Base-by-base conservation (phyloP, 1,140 invertebrate genomes). In the Drosophila ironensis region DNA sequence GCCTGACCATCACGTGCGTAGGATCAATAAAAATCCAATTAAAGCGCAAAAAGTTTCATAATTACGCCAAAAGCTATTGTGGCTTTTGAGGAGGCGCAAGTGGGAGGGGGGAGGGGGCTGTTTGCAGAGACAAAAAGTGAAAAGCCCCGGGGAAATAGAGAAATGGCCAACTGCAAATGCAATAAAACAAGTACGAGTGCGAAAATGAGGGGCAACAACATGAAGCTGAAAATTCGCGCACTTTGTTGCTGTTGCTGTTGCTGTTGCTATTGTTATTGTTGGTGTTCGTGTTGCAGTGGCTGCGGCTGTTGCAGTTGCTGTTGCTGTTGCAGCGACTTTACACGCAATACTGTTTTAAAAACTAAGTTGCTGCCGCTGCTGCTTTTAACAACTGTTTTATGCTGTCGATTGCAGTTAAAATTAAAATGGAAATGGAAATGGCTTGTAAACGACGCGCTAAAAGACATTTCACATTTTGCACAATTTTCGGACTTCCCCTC, bases 21-120 rank as follows among this genome's bases (percentile, higher is more conserved):
- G 74, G 82, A 86, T 84, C 80, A 84, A 84, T 84, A 84, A 84
- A 84, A 84, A 74, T 86, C 78, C 74, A 84, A 84, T 84, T 84
- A 84, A 84, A 84, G 86, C 80, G 59, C 72, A 77, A 77, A 86
- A 84, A 82, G 69, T 84, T 82, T 80, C 74, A 84, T 84, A 84
- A 84, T 84, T 84, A 71, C 51, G 25, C 35, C 50, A 38, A 70
- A 56, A 56, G 52, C 40, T 25, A 46, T 50, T 38, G 59, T 37
- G 12, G 17, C 7, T 2, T 16, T n/a, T 30, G 30, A n/a, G 17
- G 22, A 28, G 38, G 11, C 5, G n/a, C n/a, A n/a, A n/a, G n/a
- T n/a, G 30, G 19, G 19, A 19, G 22, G 6, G 14, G n/a, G 16
- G 9, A 6, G 30, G 14, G 30, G 16, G 17, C 24, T 37, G 14